Conservation (phyloP, 1,140 invertebrate species). For the Maniola jurtina region DNA sequence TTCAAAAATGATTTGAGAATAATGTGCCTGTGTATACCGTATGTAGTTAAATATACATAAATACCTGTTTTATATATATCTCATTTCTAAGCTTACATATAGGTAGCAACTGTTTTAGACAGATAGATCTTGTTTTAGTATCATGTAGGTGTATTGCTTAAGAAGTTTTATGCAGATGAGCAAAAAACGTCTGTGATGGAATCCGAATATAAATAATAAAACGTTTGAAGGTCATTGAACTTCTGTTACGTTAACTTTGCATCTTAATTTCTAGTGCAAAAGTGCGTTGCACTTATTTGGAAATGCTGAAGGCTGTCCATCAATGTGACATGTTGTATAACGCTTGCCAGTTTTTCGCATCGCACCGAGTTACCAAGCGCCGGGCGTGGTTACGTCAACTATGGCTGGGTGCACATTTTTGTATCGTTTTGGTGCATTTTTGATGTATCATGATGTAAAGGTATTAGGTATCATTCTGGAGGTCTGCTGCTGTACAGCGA, state of each 20-base stretch:
- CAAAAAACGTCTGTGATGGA: neutral
- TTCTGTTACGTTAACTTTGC: conserved; percentile 1
- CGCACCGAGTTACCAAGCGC: conserved; percentile 33
- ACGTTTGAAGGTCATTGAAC: conserved; percentile 4
- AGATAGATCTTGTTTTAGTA: neutral
- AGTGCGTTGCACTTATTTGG: conserved; percentile 11
- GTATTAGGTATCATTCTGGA: no score
- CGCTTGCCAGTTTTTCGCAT: conserved; percentile 47
- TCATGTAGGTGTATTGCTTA: neutral
- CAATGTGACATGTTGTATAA: conserved; percentile 55
- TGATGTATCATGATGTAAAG: no score
- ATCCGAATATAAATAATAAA: neutral
- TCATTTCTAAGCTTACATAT: no score
- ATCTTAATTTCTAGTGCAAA: conserved; percentile 12
- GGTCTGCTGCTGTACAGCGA: no score
- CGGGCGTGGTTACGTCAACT: conserved; percentile 40
- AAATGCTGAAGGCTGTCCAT: conserved; percentile 13
- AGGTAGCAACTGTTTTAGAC: no score
- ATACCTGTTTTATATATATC: no score
- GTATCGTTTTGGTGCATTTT: no score
- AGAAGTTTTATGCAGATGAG: neutral
- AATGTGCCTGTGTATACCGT: no score
- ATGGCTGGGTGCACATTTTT: neutral
- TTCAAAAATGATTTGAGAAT: no score
- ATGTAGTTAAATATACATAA: no score